A percentile compares a stretch with the other conserved stretches of the same genome.
Conservation (phyloP, 2,113 vertebrate genomes). For the Protobothrops flavoviridis region DNA sequence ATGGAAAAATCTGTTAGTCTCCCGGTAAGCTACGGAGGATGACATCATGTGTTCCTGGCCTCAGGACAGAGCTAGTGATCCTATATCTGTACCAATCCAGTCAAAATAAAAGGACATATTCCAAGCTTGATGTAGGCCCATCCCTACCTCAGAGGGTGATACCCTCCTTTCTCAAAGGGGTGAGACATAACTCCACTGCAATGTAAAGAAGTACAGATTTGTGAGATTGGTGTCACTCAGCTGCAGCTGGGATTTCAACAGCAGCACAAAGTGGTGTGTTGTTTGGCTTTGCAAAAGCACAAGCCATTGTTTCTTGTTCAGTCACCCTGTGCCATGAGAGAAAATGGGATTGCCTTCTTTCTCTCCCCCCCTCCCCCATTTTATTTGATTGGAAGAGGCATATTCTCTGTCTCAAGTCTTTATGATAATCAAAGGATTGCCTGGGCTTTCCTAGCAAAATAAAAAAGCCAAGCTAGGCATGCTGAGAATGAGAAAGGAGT, state of each 20-base stretch:
- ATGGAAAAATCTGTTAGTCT: not conserved
- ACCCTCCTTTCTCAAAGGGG: not conserved
- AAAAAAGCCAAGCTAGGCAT: not conserved
- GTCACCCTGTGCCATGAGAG: not conserved
- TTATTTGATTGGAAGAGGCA: not conserved
- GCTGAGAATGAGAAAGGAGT: not conserved
- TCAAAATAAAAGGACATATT: not conserved
- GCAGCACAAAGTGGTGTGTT: slow-evolving; percentile 64
- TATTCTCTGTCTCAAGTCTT: not conserved
- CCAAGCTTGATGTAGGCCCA: not conserved
- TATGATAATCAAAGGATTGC: not conserved
- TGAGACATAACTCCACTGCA: slow-evolving; percentile 43
- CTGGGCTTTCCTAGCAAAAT: not conserved
- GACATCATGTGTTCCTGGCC: not conserved
- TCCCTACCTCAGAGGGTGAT: not conserved
- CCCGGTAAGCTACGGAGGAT: not conserved
- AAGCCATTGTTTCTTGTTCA: slow-evolving; percentile 58
- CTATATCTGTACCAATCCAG: not conserved
- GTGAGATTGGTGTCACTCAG: slow-evolving; percentile 51
- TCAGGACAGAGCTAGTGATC: not conserved
- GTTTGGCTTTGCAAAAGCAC: slow-evolving; percentile 50
- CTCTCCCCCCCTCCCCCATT: not conserved
- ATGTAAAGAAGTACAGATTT: slow-evolving; percentile 54
- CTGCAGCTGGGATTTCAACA: slow-evolving; percentile 61
- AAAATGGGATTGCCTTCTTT: not conserved